Evolutionary conservation across 1,140 invertebrate species (phyloP).

Genomic region (Papilio polyxenes): DNA sequence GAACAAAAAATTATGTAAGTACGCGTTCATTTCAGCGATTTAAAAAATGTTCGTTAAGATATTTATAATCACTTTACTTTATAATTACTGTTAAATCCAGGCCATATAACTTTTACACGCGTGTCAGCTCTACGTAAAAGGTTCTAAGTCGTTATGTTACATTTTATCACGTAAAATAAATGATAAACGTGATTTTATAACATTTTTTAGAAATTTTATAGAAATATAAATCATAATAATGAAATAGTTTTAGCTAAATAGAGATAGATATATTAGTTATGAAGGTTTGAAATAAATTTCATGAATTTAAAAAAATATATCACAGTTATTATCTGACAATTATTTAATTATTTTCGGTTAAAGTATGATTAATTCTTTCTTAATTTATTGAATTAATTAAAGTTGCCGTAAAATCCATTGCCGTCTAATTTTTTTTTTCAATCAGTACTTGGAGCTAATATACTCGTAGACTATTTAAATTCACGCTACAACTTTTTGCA

Average conservation of each 20-base stretch:
- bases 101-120: background rate
- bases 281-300: background rate
- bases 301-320: background rate
- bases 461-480: too few species aligned
- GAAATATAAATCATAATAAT: conserved; percentile 5
- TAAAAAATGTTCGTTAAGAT: background rate
- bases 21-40: background rate
- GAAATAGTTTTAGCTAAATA: background rate
- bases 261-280: background rate
- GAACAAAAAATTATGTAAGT: background rate
- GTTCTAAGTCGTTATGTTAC: background rate
- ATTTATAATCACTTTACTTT: background rate
- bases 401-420: background rate
- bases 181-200: background rate
- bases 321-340: background rate
- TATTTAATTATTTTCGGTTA: background rate
- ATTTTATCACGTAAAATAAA: background rate
- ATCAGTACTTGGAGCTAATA: too few species aligned
- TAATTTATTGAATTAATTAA: background rate
- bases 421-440: background rate
- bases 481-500: too few species aligned
- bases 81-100: background rate
- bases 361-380: background rate
- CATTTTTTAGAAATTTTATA: too few species aligned
- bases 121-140: background rate